Evolutionary conservation across 2,888 invertebrate genomes (phyloP).

Genomic region (Rhyacophila evoluta): DNA sequence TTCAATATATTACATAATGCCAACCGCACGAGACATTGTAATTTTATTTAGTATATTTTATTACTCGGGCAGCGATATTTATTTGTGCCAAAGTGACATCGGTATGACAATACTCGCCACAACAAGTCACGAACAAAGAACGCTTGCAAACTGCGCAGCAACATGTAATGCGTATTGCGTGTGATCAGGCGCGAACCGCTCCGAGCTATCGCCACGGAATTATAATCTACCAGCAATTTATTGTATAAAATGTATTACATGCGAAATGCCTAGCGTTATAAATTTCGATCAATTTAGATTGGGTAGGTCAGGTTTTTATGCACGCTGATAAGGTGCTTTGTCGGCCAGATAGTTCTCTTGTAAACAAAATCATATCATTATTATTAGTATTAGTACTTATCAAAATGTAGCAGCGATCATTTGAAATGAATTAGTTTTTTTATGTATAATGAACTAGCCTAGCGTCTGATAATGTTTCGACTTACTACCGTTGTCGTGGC

Average conservation of each 20-base stretch:
- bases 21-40: too few relatives aligned
- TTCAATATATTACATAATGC: too few relatives aligned
- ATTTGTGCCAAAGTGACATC: constrained; percentile 25
- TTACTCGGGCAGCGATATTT: too few relatives aligned
- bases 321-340: neutral
- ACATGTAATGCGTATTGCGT: constrained; percentile 25
- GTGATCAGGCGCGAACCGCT: constrained; percentile 29
- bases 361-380: constrained; percentile 12
- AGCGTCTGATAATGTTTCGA: neutral
- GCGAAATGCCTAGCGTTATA: constrained; percentile 28
- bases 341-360: neutral
- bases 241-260: too few relatives aligned
- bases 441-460: neutral
- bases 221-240: constrained; percentile 25
- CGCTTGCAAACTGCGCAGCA: constrained; percentile 27
- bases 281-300: constrained; percentile 39
- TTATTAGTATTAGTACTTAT: neutral
- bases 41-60: too few relatives aligned
- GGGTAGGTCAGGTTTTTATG: constrained; percentile 44
- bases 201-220: constrained; percentile 20
- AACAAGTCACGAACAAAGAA: constrained; percentile 40
- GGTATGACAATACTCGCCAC: neutral
- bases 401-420: neutral
- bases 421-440: neutral
- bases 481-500: neutral